These are phyloP conservation scores for Syngnathus rostellatus DNA, from an alignment of 2,797 vertebrate species.

Conservation along the genomic window DNA sequence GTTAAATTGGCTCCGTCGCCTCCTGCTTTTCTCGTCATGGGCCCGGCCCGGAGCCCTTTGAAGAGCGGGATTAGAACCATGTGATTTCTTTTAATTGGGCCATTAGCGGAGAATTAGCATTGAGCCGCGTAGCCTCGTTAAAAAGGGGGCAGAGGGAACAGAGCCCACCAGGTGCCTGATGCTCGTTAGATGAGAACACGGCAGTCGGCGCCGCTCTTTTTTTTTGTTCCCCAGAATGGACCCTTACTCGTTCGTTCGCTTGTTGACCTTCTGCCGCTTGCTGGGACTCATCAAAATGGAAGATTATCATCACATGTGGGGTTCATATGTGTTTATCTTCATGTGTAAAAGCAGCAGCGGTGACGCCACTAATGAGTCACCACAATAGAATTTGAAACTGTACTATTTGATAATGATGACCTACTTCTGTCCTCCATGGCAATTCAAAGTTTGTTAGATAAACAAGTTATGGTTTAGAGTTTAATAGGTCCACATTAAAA, in stretches of 20 bases:
- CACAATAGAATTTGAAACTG: neutral
- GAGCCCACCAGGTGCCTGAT: constrained; percentile 58
- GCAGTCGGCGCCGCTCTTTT: constrained; percentile 49
- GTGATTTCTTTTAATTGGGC: constrained; percentile 75
- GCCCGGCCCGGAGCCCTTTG: constrained; percentile 66
- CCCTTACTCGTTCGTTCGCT: constrained; percentile 34
- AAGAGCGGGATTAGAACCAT: constrained; percentile 72
- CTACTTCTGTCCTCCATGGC: neutral
- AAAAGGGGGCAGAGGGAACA: constrained; percentile 33
- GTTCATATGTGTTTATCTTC: constrained; percentile 35
- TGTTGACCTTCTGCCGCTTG: constrained; percentile 41
- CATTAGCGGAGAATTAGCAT: constrained; percentile 74
- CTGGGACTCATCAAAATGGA: constrained; percentile 16
- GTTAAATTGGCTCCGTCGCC: constrained; percentile 68
- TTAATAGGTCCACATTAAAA: neutral
- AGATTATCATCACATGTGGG: constrained; percentile 44
- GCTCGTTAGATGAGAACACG: constrained; percentile 60
- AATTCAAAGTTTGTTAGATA: neutral
- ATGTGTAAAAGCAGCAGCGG: constrained; percentile 41
- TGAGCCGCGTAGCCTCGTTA: constrained; percentile 64
- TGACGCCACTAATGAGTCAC: constrained; percentile 31
- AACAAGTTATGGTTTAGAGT: neutral
- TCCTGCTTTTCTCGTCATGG: constrained; percentile 69
- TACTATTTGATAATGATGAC: neutral
- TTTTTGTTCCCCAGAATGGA: constrained; percentile 49